Percentiles rank a stretch among this genome's conserved stretches.
phyloP scores from a whole-genome alignment of 2,113 vertebrate species.

The Oryzias curvinotus region DNA sequence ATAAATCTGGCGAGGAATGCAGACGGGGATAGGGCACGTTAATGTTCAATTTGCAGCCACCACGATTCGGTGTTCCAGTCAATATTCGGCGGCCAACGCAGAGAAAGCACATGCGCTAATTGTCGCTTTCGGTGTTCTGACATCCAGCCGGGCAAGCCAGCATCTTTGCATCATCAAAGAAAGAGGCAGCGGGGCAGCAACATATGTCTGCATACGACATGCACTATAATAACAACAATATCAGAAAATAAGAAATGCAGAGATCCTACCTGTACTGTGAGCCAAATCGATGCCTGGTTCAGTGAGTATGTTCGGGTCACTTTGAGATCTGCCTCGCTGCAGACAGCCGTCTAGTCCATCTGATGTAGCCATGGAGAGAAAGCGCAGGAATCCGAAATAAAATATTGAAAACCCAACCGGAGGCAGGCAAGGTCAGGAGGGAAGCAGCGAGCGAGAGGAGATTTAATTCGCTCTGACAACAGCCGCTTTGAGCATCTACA shows the following conservation, averaged over 20 bases:
- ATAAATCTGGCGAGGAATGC: constrained; percentile 34
- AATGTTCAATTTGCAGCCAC: constrained; percentile 57
- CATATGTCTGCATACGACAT: not conserved
- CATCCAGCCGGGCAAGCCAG: constrained; percentile 31
- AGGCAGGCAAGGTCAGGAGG: constrained; percentile 84
- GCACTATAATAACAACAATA: constrained; percentile 41
- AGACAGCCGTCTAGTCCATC: constrained; percentile 89
- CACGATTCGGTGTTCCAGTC: constrained; percentile 26
- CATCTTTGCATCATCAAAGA: constrained; percentile 35
- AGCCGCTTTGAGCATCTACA: constrained; percentile 74
- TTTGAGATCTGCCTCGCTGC: constrained; percentile 93
- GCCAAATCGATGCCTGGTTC: constrained; percentile 82
- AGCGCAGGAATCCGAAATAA: constrained; percentile 75
- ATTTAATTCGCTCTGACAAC: constrained; percentile 75
- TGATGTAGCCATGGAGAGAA: constrained; percentile 87
- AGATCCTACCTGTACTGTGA: constrained; percentile 83
- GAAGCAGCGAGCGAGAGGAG: constrained; percentile 56
- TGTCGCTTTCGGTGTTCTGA: constrained; percentile 35
- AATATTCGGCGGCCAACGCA: constrained; percentile 31
- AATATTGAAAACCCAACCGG: constrained; percentile 75
- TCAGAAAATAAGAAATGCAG: not conserved
- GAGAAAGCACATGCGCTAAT: constrained; percentile 53
- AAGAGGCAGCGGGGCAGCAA: constrained; percentile 13
- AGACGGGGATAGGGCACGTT: constrained; percentile 54
- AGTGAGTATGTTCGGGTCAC: constrained; percentile 93